phyloP scores from a whole-genome alignment of 2,888 invertebrate genomes.

The Drosophila prolongata region DNA sequence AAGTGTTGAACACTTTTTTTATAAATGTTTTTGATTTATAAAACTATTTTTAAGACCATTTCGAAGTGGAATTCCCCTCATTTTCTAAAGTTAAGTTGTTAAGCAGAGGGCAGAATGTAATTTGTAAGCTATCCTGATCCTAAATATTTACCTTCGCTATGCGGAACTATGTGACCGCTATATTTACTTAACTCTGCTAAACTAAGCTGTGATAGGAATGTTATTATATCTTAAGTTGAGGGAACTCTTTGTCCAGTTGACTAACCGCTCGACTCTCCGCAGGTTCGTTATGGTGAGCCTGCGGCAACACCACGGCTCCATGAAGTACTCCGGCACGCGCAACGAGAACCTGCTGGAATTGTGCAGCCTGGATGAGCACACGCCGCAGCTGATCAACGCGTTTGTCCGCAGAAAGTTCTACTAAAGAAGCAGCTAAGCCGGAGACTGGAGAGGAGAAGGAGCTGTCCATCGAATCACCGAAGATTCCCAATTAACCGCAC shows the following conservation, averaged over 20 bases:
- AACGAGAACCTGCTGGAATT: slow-evolving; percentile 84
- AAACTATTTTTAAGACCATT: too few relatives aligned
- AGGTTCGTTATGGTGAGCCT: slow-evolving; percentile 82
- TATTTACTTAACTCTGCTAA: too few relatives aligned
- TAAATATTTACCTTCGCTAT: too few relatives aligned
- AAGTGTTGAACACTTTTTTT: too few relatives aligned
- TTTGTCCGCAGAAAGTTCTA: slow-evolving; percentile 82
- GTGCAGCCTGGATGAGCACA: slow-evolving; percentile 85
- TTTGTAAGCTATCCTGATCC: too few relatives aligned
- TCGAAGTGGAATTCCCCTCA: too few relatives aligned
- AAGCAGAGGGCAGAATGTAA: too few relatives aligned
- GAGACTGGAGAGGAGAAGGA: neutral
- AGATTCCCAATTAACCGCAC: slow-evolving; percentile 4
- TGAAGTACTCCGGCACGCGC: slow-evolving; percentile 67
- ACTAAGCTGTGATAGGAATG: too few relatives aligned
- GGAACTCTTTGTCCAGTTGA: neutral
- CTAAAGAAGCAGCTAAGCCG: slow-evolving; percentile 16
- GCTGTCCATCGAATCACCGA: neutral
- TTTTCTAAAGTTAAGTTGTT: too few relatives aligned
- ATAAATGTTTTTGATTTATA: too few relatives aligned
- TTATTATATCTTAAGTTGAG: too few relatives aligned
- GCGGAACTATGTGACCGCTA: too few relatives aligned
- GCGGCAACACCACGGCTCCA: slow-evolving; percentile 72
- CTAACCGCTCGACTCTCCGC: slow-evolving; percentile 3
- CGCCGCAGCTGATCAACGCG: slow-evolving; percentile 85